Evolutionary conservation across 2,113 vertebrate species (phyloP), one percentile per base, ranked within the genome.

Genomic region (Toxotes jaculatrix): DNA sequence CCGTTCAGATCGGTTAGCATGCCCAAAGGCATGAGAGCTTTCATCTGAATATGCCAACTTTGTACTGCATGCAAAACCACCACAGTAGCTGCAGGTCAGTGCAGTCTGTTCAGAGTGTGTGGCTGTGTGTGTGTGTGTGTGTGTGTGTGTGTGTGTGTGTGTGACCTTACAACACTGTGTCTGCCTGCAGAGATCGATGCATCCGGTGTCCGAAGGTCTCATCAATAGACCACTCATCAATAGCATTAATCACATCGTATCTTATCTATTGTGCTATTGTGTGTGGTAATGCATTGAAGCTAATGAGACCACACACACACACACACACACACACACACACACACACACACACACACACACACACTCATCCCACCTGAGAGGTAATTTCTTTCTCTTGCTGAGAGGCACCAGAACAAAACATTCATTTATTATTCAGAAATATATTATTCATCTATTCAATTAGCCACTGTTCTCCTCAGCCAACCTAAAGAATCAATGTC

Each of bases 401-500:
- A 89, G 84, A 93, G 87, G 87, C 88, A 77, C 56, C 82, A 90
- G 86, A 94, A 93, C 91, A 94, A 92, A 92, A 93, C 88, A 94
- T 92, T 89, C 5, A 92, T 93, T 91, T 87, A 94, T 91, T 92
- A 94, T 93, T 93, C 93, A 92, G 77, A 88, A 84, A 92, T 93
- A 92, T 93, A 91, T 92, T 87, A 93, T 93, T 93, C 88, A 93
- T 93, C 90, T 89, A 83, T 92, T 93, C 91, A 93, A 92, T 94
- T 92, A 93, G 86, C 85, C 73, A 68, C 88, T 91, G 83, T 92
- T 93, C 91, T 92, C 84, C 78, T 89, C 87, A 66, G 82, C 79
- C 73, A 89, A 89, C 90, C 82, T 91, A 92, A 89, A 90, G 91
- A 93, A 93, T 93, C 93, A 87, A 93, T 94, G 88, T 68, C 74